Evolutionary conservation across 2,888 invertebrate species (phyloP).

Genomic region (Dasypogon diadema): DNA sequence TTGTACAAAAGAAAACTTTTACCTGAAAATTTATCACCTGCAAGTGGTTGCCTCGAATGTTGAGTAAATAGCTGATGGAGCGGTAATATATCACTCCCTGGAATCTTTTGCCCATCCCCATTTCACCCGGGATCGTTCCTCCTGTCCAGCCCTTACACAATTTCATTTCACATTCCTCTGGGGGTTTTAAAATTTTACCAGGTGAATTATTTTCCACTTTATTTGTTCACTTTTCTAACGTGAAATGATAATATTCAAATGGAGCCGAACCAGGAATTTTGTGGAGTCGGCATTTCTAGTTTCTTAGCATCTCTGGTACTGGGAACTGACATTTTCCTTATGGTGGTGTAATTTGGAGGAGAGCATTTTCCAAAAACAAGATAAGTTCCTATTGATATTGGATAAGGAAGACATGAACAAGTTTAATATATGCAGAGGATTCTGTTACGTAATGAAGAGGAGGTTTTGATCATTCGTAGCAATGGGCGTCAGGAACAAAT

Average conservation of each 20-base stretch:
- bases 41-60: slow-evolving; percentile 47
- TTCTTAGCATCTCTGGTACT: too few species aligned
- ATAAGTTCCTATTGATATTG: background rate
- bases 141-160: background rate
- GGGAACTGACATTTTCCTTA: background rate
- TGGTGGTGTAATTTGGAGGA: background rate
- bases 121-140: too few species aligned
- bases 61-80: slow-evolving; percentile 50
- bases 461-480: too few species aligned
- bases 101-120: background rate
- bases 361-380: background rate
- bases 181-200: slow-evolving; percentile 47
- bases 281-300: background rate
- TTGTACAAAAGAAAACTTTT: slow-evolving; percentile 47
- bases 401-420: background rate
- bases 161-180: background rate
- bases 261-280: background rate
- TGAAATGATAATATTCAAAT: slow-evolving; percentile 47
- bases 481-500: too few species aligned
- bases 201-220: slow-evolving; percentile 49
- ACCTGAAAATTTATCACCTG: slow-evolving; percentile 47
- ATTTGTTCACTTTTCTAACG: slow-evolving; percentile 38
- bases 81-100: slow-evolving; percentile 41
- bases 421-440: background rate
- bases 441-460: too few species aligned